These are phyloP conservation scores for Latrodectus hesperus DNA, from an alignment of 2,888 invertebrate genomes.

Conservation along the genomic window DNA sequence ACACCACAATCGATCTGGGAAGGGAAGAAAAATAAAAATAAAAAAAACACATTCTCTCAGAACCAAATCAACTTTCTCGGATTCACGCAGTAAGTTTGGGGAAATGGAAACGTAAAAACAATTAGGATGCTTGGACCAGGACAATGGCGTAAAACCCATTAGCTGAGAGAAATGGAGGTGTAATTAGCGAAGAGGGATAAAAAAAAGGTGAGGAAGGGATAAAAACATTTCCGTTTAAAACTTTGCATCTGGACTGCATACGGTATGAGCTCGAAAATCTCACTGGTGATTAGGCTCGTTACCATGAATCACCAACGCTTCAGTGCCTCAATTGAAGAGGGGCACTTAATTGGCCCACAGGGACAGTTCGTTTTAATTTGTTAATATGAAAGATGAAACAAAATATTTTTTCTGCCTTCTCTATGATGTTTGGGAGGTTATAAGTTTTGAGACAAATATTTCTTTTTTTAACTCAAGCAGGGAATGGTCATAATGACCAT, in stretches of 20 bases:
- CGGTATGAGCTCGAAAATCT: constrained; percentile 13
- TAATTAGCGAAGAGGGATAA: constrained; percentile 13
- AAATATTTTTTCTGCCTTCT: neutral
- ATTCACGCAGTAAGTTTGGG: neutral
- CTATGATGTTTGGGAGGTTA: neutral
- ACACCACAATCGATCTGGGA: neutral
- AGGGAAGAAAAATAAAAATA: neutral
- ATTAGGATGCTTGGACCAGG: neutral
- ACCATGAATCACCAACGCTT: constrained; percentile 30
- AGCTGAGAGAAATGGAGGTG: constrained; percentile 10
- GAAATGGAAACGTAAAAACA: constrained; percentile 11
- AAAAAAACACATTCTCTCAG: neutral
- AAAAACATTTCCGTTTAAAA: constrained; percentile 26
- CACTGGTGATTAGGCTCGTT: constrained; percentile 26
- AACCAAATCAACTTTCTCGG: neutral
- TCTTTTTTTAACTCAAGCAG: neutral
- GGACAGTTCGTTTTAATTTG: neutral
- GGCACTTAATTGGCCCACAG: constrained; percentile 21
- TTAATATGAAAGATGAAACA: neutral
- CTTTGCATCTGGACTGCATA: constrained; percentile 27
- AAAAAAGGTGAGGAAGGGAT: neutral
- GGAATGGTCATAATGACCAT: no score
- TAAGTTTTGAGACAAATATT: neutral
- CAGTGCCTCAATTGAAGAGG: constrained; percentile 19
- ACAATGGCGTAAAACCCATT: constrained; percentile 31